A percentile compares a stretch with the other conserved stretches of the same genome.
These are phyloP conservation scores for Rhodophaea formosa DNA, from an alignment of 2,888 invertebrate genomes.

Conservation along the genomic window DNA sequence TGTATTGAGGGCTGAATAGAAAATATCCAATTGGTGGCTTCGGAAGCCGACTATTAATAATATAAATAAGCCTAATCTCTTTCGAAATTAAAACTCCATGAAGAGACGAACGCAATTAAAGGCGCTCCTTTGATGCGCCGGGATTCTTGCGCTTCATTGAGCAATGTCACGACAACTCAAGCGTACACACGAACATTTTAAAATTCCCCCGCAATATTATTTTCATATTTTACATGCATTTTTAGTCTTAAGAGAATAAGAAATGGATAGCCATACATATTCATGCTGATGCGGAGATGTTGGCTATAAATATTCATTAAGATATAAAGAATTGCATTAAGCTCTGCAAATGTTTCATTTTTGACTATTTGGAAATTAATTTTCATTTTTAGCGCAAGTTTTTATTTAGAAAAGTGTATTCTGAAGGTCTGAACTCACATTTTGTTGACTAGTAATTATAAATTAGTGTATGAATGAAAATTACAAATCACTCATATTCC, in stretches of 20 bases:
- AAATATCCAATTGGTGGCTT: constrained; percentile 20
- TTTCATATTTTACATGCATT: constrained; percentile 4
- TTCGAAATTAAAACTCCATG: constrained; percentile 31
- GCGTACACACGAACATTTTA: constrained; percentile 44
- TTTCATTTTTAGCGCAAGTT: constrained; percentile 26
- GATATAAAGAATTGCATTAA: background rate
- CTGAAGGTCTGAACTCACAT: too few relatives aligned
- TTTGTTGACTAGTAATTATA: too few relatives aligned
- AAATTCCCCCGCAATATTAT: constrained; percentile 28
- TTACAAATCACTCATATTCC: too few relatives aligned
- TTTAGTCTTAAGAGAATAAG: background rate
- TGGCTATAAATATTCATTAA: background rate
- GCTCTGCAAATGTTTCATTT: background rate
- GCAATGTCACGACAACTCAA: constrained; percentile 44
- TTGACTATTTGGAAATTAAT: background rate
- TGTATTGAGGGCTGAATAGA: background rate
- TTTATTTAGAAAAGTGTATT: constrained; percentile 30
- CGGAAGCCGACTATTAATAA: constrained; percentile 21
- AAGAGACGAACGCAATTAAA: constrained; percentile 46
- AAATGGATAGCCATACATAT: background rate
- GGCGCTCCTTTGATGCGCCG: constrained; percentile 48
- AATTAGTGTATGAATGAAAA: too few relatives aligned
- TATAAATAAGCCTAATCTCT: constrained; percentile 26
- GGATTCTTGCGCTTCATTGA: constrained; percentile 49
- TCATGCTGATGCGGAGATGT: too few relatives aligned